Conservation (phyloP, 2,888 invertebrate genomes). For the Cyrtodaria siliqua region DNA sequence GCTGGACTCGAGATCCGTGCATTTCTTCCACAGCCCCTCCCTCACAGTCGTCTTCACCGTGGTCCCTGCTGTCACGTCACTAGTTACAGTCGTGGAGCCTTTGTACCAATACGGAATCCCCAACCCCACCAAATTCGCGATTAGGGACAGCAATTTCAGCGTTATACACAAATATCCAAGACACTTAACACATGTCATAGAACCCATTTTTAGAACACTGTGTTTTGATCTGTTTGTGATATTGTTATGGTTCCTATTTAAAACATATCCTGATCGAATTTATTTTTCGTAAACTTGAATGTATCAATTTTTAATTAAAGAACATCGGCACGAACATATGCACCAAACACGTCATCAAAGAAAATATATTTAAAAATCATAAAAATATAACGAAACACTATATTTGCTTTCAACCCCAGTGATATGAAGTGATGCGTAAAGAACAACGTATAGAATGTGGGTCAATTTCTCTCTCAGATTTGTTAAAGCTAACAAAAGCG, state of each 20-base stretch:
- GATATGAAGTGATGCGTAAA: no score
- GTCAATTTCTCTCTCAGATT: no score
- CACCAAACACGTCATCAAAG: no score
- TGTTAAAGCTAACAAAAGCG: no score
- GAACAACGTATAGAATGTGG: no score
- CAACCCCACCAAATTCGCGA: slow-evolving; percentile 37
- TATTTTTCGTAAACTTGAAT: no score
- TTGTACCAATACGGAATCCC: slow-evolving; percentile 59
- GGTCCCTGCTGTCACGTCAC: slow-evolving; percentile 23
- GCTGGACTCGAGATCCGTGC: slow-evolving; percentile 45
- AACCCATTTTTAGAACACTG: not conserved
- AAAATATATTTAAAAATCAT: no score
- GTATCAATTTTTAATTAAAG: no score
- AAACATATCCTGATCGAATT: no score
- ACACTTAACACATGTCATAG: not conserved
- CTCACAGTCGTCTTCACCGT: slow-evolving; percentile 45
- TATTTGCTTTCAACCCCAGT: no score
- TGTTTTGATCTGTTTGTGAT: not conserved
- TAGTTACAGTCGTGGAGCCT: slow-evolving; percentile 26
- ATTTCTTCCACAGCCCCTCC: slow-evolving; percentile 57
- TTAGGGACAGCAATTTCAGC: slow-evolving; percentile 33
- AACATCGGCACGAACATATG: no score
- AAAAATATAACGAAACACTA: no score
- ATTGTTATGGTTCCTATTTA: not conserved
- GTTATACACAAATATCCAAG: slow-evolving; percentile 37